phyloP scores from a whole-genome alignment of 2,113 vertebrate species.

The Hemiprocne comata region DNA sequence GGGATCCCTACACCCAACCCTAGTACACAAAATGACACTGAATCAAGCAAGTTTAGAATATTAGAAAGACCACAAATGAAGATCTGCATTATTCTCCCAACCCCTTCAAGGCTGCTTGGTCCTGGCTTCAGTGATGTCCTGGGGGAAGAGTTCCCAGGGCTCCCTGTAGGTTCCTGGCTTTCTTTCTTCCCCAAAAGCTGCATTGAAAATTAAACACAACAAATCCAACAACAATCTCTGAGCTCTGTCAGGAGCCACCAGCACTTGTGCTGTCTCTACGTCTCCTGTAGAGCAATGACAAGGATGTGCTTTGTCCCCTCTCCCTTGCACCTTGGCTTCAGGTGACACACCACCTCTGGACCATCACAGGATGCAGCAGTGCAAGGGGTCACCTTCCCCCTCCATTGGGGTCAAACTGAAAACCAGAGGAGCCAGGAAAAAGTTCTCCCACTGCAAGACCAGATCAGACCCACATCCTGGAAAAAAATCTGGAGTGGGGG shows the following conservation, averaged over 20 bases:
- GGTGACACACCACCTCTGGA: background rate
- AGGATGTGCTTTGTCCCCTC: background rate
- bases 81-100: background rate
- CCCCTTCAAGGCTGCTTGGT: background rate
- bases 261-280: background rate
- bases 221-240: background rate
- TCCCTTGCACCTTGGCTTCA: background rate
- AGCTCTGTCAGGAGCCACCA: background rate
- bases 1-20: background rate
- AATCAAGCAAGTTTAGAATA: background rate
- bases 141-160: background rate
- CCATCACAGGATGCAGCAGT: rapidly evolving
- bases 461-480: background rate
- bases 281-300: background rate
- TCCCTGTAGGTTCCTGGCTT: background rate
- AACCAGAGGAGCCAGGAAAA: background rate
- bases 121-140: background rate
- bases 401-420: rapidly evolving
- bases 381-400: background rate
- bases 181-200: background rate
- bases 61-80: background rate
- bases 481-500: background rate
- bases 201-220: background rate
- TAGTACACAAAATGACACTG: background rate
- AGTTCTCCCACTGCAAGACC: background rate